A percentile compares a stretch with the other conserved stretches of the same genome.
phyloP scores from a whole-genome alignment of 2,113 vertebrate genomes.

The Phylloscopus trochilus region DNA sequence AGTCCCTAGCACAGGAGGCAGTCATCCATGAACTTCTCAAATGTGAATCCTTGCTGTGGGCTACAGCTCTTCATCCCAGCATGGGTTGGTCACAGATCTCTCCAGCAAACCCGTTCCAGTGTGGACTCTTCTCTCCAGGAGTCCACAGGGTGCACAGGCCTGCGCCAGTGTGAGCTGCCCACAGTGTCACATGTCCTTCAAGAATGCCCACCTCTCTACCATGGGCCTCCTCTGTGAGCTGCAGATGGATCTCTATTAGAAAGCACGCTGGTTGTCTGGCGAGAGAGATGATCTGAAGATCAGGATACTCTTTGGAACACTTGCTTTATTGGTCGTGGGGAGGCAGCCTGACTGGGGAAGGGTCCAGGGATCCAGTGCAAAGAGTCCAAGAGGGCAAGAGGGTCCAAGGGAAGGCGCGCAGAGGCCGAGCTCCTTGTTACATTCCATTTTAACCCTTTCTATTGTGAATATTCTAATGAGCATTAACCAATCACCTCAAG shows the following conservation, averaged over 20 bases:
- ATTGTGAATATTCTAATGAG: no score
- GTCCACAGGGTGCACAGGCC: background rate
- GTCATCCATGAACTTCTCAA: background rate
- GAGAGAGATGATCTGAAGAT: no score
- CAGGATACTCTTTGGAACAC: no score
- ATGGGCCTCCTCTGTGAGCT: background rate
- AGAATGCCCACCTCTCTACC: fast-evolving
- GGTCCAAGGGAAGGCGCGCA: no score
- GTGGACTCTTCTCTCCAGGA: background rate
- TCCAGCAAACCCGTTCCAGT: background rate
- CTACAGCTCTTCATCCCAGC: background rate
- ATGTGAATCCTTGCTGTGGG: background rate
- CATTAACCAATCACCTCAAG: no score
- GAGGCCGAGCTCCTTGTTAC: no score
- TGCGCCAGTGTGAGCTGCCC: background rate
- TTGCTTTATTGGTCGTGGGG: no score
- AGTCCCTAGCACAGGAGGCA: background rate
- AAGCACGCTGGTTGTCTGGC: no score
- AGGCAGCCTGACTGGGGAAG: no score
- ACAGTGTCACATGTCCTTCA: fast-evolving
- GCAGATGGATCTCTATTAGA: background rate
- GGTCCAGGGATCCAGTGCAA: no score
- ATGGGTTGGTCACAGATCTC: fast-evolving
- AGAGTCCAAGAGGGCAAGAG: no score
- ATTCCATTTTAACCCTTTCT: no score